phyloP scores from a whole-genome alignment of 2,113 vertebrate species.

The Pollimyrus isidori region DNA sequence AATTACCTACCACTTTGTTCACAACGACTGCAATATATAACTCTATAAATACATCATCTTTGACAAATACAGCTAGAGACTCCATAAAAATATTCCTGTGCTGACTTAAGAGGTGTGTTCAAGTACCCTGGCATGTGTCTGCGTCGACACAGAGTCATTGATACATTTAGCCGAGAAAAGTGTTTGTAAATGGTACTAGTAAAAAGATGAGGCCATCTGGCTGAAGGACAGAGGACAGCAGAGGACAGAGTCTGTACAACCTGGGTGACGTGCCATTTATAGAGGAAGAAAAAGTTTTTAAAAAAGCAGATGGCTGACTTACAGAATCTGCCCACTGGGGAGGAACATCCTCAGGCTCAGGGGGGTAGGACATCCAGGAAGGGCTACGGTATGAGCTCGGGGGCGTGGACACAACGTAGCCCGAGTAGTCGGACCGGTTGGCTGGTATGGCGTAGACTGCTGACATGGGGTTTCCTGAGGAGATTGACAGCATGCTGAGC shows the following conservation, averaged over 20 bases:
- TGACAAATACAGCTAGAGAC: constrained; percentile 22
- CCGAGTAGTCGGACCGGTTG: constrained; percentile 77
- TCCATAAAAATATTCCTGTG: constrained; percentile 22
- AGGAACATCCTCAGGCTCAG: constrained; percentile 77
- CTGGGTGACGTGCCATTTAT: constrained; percentile 23
- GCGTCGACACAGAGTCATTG: constrained; percentile 51
- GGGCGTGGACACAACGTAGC: constrained; percentile 86
- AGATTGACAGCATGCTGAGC: constrained; percentile 5
- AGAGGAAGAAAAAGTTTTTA: constrained; percentile 26
- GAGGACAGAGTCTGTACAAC: constrained; percentile 44
- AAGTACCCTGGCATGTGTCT: constrained; percentile 52
- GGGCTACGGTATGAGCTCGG: constrained; percentile 85
- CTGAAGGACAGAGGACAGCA: constrained; percentile 50
- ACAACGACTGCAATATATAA: constrained; percentile 24
- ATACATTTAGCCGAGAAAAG: constrained; percentile 54
- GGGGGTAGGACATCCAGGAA: constrained; percentile 92
- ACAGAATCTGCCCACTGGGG: constrained; percentile 94
- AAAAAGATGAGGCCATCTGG: constrained; percentile 53
- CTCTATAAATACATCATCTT: constrained; percentile 13
- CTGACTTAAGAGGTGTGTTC: constrained; percentile 33
- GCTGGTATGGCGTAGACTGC: constrained; percentile 95
- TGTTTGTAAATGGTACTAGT: constrained; percentile 53
- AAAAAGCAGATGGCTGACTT: constrained; percentile 45
- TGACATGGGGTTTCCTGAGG: constrained; percentile 85
- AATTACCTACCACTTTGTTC: constrained; percentile 4